Conservation (phyloP, 1,140 invertebrate genomes). For the Macrocentrus cingulum region DNA sequence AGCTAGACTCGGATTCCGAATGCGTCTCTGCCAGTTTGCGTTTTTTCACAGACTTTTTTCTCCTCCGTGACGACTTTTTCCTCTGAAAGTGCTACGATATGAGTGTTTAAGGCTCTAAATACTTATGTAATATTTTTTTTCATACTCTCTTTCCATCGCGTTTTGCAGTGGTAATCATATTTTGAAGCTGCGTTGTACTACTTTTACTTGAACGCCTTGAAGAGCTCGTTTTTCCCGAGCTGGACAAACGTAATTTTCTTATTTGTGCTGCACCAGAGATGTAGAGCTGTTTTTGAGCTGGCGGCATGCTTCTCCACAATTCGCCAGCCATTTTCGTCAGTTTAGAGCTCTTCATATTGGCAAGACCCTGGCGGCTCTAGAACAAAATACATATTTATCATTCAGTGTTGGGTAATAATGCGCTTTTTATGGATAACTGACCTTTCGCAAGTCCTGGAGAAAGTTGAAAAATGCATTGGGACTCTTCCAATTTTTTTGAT, state of each 20-base stretch:
- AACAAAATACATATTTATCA: too few species aligned
- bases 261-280: conserved; percentile 35
- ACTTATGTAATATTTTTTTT: too few species aligned
- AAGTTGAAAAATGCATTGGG: conserved; percentile 44
- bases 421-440: too few species aligned
- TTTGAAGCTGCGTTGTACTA: too few species aligned
- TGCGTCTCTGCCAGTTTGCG: background rate
- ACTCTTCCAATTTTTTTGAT: conserved; percentile 34
- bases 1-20: background rate
- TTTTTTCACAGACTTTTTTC: conserved; percentile 15
- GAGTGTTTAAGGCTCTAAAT: background rate
- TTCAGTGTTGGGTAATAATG: too few species aligned
- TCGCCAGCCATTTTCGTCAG: conserved; percentile 40
- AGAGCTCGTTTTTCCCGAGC: too few species aligned
- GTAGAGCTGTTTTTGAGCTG: conserved; percentile 41
- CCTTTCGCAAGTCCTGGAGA: conserved; percentile 43
- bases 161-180: too few species aligned
- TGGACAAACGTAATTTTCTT: too few species aligned
- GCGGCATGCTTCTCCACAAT: conserved; percentile 40
- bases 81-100: background rate
- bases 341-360: too few species aligned
- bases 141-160: too few species aligned
- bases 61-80: background rate
- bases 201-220: too few species aligned
- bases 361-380: too few species aligned